Evolutionary conservation across 2,113 vertebrate species (phyloP).

Genomic region (Triplophysa tibetana): DNA sequence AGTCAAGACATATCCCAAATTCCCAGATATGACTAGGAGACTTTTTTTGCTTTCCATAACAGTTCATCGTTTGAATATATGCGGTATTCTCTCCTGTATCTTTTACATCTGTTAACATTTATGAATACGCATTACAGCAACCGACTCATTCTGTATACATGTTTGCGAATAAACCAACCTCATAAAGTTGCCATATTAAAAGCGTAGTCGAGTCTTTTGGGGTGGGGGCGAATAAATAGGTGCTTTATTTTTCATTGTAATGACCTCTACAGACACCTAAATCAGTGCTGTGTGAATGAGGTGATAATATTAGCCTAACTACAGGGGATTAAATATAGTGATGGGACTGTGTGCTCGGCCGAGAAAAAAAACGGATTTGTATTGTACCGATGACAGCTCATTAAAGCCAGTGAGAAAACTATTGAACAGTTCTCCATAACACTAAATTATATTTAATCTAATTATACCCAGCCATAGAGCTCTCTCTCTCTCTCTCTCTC

Average conservation of each 20-base stretch:
- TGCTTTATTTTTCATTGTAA: constrained; percentile 89
- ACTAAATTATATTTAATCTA: constrained; percentile 56
- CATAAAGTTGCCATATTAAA: constrained; percentile 91
- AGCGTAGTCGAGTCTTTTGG: constrained; percentile 85
- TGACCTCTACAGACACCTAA: constrained; percentile 87
- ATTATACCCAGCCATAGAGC: constrained; percentile 34
- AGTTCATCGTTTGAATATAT: background rate
- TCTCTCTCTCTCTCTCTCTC: background rate
- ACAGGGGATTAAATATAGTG: constrained; percentile 91
- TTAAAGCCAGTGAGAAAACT: constrained; percentile 53
- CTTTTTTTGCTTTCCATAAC: background rate
- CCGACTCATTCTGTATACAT: constrained; percentile 71
- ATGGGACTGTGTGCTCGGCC: constrained; percentile 56
- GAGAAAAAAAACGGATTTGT: constrained; percentile 49
- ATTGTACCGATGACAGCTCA: constrained; percentile 60
- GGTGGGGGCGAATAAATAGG: constrained; percentile 90
- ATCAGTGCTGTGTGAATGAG: constrained; percentile 87
- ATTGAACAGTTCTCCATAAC: constrained; percentile 54
- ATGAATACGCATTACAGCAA: constrained; percentile 21
- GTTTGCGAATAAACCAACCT: constrained; percentile 82
- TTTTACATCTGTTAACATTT: background rate
- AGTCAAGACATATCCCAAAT: background rate
- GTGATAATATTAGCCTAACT: constrained; percentile 84
- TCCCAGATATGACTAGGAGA: background rate
- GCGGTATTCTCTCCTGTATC: background rate